phyloP scores from a whole-genome alignment of 92 coral and sea anemone species.

The Metridium senile region DNA sequence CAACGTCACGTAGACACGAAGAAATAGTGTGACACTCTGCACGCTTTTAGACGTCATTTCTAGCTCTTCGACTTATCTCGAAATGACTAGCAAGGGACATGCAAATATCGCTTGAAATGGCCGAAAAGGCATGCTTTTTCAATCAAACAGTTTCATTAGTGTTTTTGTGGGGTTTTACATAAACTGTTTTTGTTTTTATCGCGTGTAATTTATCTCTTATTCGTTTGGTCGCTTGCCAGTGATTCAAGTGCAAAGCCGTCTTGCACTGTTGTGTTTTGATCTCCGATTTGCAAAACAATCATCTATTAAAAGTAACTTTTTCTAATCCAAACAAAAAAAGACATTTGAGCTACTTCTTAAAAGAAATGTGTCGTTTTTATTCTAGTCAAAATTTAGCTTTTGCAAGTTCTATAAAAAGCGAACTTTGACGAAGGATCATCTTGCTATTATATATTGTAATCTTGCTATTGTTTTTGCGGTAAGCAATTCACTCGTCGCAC shows the following conservation, averaged over 20 bases:
- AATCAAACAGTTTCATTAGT: no score
- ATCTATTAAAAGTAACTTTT: no score
- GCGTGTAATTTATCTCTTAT: not conserved
- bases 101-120: not conserved
- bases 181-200: not conserved
- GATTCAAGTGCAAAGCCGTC: not conserved
- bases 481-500: not conserved
- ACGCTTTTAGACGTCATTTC: not conserved
- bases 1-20: not conserved
- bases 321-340: no score
- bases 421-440: no score
- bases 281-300: not conserved
- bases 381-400: no score
- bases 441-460: no score
- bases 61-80: not conserved
- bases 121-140: no score
- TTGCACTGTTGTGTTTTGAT: not conserved
- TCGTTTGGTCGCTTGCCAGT: constrained; percentile 9
- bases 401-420: no score
- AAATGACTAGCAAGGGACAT: not conserved
- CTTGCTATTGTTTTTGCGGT: not conserved
- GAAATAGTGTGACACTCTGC: not conserved
- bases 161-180: no score
- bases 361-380: no score
- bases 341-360: no score